A percentile compares a stretch with the other conserved stretches of the same genome.
Evolutionary conservation across 2,113 vertebrate species (phyloP).

Genomic region (Gadus macrocephalus): DNA sequence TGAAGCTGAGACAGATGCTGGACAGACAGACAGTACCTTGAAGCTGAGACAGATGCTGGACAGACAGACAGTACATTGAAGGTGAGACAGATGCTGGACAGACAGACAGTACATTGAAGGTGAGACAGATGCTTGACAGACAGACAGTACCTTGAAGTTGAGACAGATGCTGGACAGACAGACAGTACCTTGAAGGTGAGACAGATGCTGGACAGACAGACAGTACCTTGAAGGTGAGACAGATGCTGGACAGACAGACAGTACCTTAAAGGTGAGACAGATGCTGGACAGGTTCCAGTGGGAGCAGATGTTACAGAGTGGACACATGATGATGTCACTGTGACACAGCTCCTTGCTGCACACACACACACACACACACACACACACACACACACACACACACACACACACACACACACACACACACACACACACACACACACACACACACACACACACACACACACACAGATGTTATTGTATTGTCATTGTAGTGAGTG

Average conservation of each 20-base stretch:
- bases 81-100: too few species aligned
- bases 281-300: constrained; percentile 79
- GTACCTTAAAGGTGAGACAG: constrained; percentile 77
- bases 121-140: too few species aligned
- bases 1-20: too few species aligned
- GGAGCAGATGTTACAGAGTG: constrained; percentile 71
- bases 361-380: constrained; percentile 22
- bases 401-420: too few species aligned
- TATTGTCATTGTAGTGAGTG: background rate
- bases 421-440: constrained; percentile 22
- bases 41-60: constrained; percentile 79
- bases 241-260: background rate
- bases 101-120: too few species aligned
- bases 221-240: background rate
- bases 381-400: constrained; percentile 10
- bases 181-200: too few species aligned
- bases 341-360: constrained; percentile 74
- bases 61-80: too few species aligned
- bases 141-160: background rate
- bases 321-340: constrained; percentile 74
- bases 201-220: background rate
- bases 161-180: background rate
- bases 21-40: constrained; percentile 57
- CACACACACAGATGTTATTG: constrained; percentile 2
- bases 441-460: constrained; percentile 12